These are phyloP conservation scores for Sanderia malayensis DNA, from an alignment of 30 jellyfish, hydroid and myxozoan species.

Conservation along the genomic window DNA sequence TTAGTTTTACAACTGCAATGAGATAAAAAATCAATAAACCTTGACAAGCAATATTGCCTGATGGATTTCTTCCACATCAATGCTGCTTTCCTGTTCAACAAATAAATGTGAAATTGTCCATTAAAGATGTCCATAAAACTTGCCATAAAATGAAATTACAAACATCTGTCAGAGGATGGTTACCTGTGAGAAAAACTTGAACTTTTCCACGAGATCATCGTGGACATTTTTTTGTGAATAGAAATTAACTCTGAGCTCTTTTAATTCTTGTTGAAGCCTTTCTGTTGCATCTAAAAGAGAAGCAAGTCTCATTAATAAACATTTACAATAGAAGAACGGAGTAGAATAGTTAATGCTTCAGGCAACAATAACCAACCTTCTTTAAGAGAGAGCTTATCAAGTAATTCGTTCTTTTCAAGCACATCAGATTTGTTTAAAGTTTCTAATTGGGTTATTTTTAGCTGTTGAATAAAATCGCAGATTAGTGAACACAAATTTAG, in stretches of 20 bases:
- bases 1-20: no score
- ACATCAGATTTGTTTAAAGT: conserved; percentile 88
- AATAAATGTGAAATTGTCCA: no score
- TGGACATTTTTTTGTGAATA: conserved; percentile 61
- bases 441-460: conserved; percentile 76
- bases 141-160: no score
- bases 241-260: conserved; percentile 57
- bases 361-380: conserved; percentile 39
- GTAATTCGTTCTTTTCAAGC: conserved; percentile 75
- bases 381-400: conserved; percentile 75
- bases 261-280: conserved; percentile 52
- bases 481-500: no score
- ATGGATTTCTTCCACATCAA: conserved; percentile 79
- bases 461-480: no score
- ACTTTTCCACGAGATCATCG: conserved; percentile 69
- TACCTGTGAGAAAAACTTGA: conserved; percentile 80
- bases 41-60: conserved; percentile 79
- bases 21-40: conserved; percentile 43
- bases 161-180: no score
- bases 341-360: no score
- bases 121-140: no score
- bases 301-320: no score
- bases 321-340: no score
- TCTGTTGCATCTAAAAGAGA: conserved; percentile 56
- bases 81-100: conserved; percentile 66